Evolutionary conservation across 2,888 invertebrate species (phyloP), one percentile per base, ranked within the genome.

Genomic region (Itoplectis maculator): DNA sequence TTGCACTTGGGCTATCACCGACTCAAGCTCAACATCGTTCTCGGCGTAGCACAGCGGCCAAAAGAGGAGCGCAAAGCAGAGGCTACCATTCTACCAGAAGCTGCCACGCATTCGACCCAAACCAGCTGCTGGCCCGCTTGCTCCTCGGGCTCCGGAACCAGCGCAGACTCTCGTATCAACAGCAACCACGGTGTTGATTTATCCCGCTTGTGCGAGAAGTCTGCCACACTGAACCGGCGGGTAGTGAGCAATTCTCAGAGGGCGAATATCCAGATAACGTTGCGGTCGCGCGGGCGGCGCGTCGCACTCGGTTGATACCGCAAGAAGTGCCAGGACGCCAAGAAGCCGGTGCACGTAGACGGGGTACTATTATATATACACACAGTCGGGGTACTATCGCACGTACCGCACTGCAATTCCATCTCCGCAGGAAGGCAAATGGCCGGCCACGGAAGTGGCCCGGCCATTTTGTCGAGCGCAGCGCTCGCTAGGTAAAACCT

Each of bases 121-220:
- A 63, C 80, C 75, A 69, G 69, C 70, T 80, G n/a, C n/a, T n/a
- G n/a, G n/a, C n/a, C n/a, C n/a, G n/a, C n/a, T 68, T 72, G 54
- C 68, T 80, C 72, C 69, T 59, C 66, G 79, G 80, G 84, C 77
- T 79, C 70, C 79, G 79, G 66, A 70, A 74, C 73, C 77, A 69
- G 45, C 79, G 59, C 29, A 5, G 29, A 20, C 42, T n/a, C 72
- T n/a, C 72, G 47, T 61, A 49, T 66, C 51, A 73, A 47, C 37
- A 75, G 56, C 69, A 76, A 72, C 68, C 47, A 68, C 37, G 47
- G 76, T 72, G 82, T 82, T 82, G 82, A 79, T 82, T 79, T 77
- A 82, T 82, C 79, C 76, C 40, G 15, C 49, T 73, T 56, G 69
- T 42, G 65, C 40, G 61, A 61, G 47, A 11, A 70, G 61, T 70